These are phyloP conservation scores for Cheilosia pagana DNA, from an alignment of 2,888 invertebrate species.

Conservation along the genomic window DNA sequence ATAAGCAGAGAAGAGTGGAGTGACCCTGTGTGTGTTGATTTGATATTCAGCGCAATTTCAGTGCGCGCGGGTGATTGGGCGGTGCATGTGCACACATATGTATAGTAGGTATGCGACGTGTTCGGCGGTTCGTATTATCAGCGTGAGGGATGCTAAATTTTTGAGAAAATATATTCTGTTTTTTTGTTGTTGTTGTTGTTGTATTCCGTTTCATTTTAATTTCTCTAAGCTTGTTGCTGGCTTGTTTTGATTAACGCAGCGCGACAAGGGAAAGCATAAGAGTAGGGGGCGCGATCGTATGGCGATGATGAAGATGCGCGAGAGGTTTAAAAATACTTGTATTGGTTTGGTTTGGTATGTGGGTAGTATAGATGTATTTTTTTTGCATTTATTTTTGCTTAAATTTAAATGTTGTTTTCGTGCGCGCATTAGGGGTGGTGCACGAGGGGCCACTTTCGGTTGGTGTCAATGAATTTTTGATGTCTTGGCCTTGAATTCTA, in stretches of 20 bases:
- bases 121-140: conserved; percentile 61
- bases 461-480: conserved; percentile 75
- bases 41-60: conserved; percentile 43
- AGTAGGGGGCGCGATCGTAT: conserved; percentile 25
- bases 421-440: conserved; percentile 66
- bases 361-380: conserved; percentile 51
- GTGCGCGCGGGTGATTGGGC: conserved; percentile 47
- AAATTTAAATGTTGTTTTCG: conserved; percentile 68
- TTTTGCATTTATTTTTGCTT: conserved; percentile 48
- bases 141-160: conserved; percentile 69
- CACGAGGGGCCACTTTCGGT: conserved; percentile 37
- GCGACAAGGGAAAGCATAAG: conserved; percentile 49
- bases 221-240: conserved; percentile 66
- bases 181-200: too few relatives aligned
- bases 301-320: conserved; percentile 61
- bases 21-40: conserved; percentile 36
- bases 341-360: conserved; percentile 37
- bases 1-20: conserved; percentile 7
- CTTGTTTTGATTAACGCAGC: conserved; percentile 45
- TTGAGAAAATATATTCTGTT: conserved; percentile 37
- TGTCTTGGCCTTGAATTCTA: conserved; percentile 74
- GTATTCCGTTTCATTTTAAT: conserved; percentile 39
- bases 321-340: conserved; percentile 56
- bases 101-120: conserved; percentile 33
- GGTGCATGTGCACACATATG: conserved; percentile 55